phyloP scores from a whole-genome alignment of 2,113 vertebrate genomes.

The Otocyon megalotis region DNA sequence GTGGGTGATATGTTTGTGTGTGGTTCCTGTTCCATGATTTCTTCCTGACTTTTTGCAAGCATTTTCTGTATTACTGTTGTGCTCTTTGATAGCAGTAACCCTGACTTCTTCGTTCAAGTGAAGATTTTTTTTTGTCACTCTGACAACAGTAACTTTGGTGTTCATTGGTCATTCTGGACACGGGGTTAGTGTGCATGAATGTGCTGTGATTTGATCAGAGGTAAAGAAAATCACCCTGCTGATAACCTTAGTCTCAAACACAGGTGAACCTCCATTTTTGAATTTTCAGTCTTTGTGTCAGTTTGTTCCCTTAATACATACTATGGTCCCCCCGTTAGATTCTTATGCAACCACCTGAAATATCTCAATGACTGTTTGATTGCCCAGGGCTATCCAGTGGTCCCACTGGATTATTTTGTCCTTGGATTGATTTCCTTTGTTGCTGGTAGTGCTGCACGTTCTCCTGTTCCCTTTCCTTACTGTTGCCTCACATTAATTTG shows the following conservation, averaged over 20 bases:
- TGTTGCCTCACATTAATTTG: slow-evolving; percentile 70
- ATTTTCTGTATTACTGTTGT: background rate
- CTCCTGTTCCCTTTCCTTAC: slow-evolving; percentile 39
- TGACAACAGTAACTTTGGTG: background rate
- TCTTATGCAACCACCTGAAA: background rate
- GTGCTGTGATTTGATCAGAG: background rate
- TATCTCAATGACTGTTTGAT: background rate
- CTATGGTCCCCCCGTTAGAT: background rate
- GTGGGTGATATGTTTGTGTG: background rate
- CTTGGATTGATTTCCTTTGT: slow-evolving; percentile 64
- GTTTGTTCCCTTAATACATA: background rate
- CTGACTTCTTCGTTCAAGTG: background rate
- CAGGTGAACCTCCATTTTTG: background rate
- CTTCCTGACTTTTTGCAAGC: background rate
- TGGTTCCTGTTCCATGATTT: background rate
- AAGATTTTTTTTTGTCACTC: background rate
- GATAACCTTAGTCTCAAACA: background rate
- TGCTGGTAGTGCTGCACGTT: slow-evolving; percentile 45
- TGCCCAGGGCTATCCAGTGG: background rate
- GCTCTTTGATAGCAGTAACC: background rate
- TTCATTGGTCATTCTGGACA: background rate
- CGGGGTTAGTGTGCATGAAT: background rate
- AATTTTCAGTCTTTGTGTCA: background rate
- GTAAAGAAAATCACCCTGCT: background rate
- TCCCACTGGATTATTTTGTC: slow-evolving; percentile 53